Percentiles rank a stretch among this genome's conserved stretches.
Conservation (phyloP, 2,797 vertebrate genomes). For the Hemibagrus guttatus region DNA sequence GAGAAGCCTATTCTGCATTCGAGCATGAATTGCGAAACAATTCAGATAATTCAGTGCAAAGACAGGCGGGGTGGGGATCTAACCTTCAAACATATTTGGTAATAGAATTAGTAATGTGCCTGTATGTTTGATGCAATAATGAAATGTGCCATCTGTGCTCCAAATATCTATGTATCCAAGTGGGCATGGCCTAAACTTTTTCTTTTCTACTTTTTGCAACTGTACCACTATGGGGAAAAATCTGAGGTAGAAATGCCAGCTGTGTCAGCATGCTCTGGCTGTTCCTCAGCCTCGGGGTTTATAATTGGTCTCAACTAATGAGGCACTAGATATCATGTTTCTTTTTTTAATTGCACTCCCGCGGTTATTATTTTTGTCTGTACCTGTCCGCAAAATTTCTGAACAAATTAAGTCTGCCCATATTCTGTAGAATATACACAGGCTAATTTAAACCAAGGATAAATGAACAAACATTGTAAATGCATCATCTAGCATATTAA, state of each 20-base stretch:
- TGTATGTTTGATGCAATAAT: conserved; percentile 1
- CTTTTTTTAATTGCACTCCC: not conserved
- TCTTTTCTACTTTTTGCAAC: not conserved
- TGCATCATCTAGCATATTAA: not conserved
- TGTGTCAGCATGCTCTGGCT: not conserved
- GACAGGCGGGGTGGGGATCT: not conserved
- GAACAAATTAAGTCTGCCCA: not conserved
- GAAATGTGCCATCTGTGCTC: not conserved
- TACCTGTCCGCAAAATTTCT: not conserved
- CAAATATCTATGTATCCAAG: not conserved
- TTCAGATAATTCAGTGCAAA: not conserved
- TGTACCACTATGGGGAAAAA: not conserved
- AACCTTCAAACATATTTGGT: not conserved
- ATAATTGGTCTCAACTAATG: not conserved
- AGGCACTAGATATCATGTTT: not conserved
- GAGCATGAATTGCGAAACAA: not conserved
- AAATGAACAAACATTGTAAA: not conserved
- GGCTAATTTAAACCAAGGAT: not conserved
- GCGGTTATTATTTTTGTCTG: not conserved
- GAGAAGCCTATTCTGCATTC: conserved; percentile 21
- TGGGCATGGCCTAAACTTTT: not conserved
- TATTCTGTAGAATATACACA: too few relatives aligned
- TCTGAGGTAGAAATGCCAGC: not conserved
- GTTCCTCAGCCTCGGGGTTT: not conserved
- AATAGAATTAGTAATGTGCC: not conserved